Evolutionary conservation across 2,797 vertebrate genomes (phyloP).

Genomic region (Distichodus sexfasciatus): DNA sequence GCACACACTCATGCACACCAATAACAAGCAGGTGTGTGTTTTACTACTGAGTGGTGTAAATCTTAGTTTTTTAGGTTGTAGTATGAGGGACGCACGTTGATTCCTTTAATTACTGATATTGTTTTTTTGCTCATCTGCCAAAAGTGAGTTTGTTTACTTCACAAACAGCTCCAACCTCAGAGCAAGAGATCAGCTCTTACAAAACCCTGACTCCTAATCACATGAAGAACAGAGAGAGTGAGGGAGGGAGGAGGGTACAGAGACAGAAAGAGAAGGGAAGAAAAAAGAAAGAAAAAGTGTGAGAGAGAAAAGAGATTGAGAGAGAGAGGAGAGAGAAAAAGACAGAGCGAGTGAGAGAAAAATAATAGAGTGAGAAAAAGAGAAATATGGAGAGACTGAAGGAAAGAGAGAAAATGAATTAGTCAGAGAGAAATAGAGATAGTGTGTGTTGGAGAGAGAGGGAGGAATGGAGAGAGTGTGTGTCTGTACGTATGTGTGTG

Average conservation of each 20-base stretch:
- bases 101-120: constrained; percentile 9
- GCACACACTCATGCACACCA: constrained; percentile 13
- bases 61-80: constrained; percentile 11
- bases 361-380: background rate
- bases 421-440: no score
- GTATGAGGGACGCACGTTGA: background rate
- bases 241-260: background rate
- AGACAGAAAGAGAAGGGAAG: background rate
- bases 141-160: background rate
- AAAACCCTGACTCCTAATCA: no score
- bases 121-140: background rate
- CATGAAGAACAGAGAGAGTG: background rate
- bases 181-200: background rate
- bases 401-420: background rate
- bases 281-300: background rate
- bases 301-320: background rate
- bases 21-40: constrained; percentile 52
- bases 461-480: no score
- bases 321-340: background rate
- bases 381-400: background rate
- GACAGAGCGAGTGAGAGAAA: background rate
- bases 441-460: no score
- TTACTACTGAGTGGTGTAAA: background rate
- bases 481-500: no score
- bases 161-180: background rate